Conservation (phyloP, 2,113 vertebrate species). For the Perccottus glenii region DNA sequence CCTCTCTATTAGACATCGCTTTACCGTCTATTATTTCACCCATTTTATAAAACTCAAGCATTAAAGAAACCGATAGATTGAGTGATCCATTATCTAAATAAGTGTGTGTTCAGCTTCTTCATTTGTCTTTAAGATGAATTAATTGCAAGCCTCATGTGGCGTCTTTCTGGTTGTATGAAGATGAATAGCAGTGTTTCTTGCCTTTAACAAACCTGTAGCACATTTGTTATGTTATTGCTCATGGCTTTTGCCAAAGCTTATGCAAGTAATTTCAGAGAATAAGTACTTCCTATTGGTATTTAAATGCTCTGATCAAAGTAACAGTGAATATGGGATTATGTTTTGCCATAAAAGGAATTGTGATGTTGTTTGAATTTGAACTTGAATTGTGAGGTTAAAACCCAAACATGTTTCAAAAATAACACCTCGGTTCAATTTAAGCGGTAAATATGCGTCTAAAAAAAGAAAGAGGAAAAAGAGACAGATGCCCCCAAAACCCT, state of each 20-base stretch:
- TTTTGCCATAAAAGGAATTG: neutral
- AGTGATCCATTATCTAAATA: neutral
- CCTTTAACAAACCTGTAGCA: conserved; percentile 3
- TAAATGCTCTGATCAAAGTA: neutral
- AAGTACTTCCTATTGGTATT: neutral
- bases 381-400: conserved; percentile 3
- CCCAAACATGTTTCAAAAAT: neutral
- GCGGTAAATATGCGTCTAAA: neutral
- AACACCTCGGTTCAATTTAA: neutral
- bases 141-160: neutral
- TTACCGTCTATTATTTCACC: neutral
- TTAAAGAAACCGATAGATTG: neutral
- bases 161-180: neutral
- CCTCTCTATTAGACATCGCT: too few species aligned
- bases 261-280: too few species aligned
- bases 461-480: neutral
- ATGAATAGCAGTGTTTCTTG: neutral
- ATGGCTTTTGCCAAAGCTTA: neutral
- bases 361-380: neutral
- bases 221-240: neutral
- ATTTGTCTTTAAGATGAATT: neutral
- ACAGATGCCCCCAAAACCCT: neutral
- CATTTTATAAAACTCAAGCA: neutral
- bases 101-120: neutral
- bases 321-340: neutral